A percentile compares a stretch with the other conserved stretches of the same genome.
These are phyloP conservation scores for Leptoclinus maculatus DNA, from an alignment of 2,797 vertebrate genomes.

Conservation along the genomic window DNA sequence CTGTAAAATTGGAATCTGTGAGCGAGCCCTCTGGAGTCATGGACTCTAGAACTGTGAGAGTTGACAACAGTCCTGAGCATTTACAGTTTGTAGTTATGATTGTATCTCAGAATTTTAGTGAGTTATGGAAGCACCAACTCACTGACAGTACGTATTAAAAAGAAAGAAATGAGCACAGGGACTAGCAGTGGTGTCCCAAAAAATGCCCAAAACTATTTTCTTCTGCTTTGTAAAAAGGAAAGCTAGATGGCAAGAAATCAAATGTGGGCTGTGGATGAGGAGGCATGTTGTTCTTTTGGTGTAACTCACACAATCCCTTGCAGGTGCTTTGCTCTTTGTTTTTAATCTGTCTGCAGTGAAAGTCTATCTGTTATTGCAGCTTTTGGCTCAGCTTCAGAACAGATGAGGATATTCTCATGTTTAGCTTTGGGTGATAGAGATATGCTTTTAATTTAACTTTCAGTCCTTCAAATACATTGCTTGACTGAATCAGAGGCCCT, in stretches of 20 bases:
- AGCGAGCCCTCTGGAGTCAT: constrained; percentile 39
- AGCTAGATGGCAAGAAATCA: constrained; percentile 44
- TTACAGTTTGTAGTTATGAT: constrained; percentile 48
- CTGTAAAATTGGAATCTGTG: constrained; percentile 46
- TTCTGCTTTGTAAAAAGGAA: constrained; percentile 22
- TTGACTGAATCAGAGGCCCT: constrained; percentile 43
- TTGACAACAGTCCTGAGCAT: constrained; percentile 30
- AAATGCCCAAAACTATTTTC: constrained; percentile 42
- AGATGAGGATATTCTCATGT: constrained; percentile 41
- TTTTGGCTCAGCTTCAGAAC: constrained; percentile 51
- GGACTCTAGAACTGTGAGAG: constrained; percentile 21
- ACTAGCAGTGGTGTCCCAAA: constrained; percentile 9
- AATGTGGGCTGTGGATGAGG: constrained; percentile 42
- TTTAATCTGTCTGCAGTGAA: constrained; percentile 51
- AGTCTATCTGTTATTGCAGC: constrained; percentile 44
- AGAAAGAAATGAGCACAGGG: constrained; percentile 9
- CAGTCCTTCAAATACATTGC: constrained; percentile 25
- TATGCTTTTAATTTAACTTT: constrained; percentile 59
- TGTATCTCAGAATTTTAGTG: constrained; percentile 24
- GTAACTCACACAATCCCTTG: constrained; percentile 54
- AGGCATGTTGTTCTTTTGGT: constrained; percentile 44
- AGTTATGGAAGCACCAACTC: constrained; percentile 38
- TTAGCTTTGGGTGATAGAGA: constrained; percentile 57
- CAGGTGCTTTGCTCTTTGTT: constrained; percentile 59
- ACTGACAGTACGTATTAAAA: constrained; percentile 45